phyloP scores from a whole-genome alignment of 2,888 invertebrate species.

The Eristalis arbustorum region DNA sequence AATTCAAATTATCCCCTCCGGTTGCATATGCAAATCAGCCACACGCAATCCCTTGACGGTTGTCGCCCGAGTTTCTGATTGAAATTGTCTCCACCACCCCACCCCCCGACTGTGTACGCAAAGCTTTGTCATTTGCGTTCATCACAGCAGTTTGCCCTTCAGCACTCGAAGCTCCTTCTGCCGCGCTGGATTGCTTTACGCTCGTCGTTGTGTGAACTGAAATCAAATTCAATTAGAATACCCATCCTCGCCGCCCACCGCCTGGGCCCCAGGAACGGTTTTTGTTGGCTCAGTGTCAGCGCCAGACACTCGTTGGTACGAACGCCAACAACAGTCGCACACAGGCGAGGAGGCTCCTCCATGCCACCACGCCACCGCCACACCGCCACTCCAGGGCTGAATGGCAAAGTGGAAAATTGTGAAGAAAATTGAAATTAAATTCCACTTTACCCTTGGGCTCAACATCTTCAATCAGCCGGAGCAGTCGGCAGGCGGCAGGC shows the following conservation, averaged over 20 bases:
- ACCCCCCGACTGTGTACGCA: background rate
- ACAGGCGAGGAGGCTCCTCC: background rate
- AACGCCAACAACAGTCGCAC: background rate
- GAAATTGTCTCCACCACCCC: background rate
- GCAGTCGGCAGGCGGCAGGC: background rate
- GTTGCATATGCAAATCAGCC: background rate
- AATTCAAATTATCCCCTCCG: background rate
- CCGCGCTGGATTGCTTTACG: background rate
- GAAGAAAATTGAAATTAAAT: constrained; percentile 54
- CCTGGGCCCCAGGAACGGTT: background rate
- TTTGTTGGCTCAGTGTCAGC: constrained; percentile 25
- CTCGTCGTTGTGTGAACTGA: constrained; percentile 15
- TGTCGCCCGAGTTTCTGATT: background rate
- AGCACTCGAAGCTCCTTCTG: background rate
- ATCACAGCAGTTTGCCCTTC: constrained; percentile 3
- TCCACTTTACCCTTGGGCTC: constrained; percentile 24
- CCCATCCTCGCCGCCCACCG: constrained; percentile 28
- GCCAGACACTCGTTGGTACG: constrained; percentile 48
- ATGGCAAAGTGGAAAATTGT: constrained; percentile 39
- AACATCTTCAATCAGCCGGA: background rate
- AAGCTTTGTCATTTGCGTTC: constrained; percentile 10
- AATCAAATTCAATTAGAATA: constrained; percentile 58
- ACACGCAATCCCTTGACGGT: background rate
- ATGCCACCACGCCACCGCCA: too few species aligned
- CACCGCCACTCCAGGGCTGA: background rate